Evolutionary conservation across 2,797 vertebrate genomes (phyloP).

Genomic region (Alcedo atthis): DNA sequence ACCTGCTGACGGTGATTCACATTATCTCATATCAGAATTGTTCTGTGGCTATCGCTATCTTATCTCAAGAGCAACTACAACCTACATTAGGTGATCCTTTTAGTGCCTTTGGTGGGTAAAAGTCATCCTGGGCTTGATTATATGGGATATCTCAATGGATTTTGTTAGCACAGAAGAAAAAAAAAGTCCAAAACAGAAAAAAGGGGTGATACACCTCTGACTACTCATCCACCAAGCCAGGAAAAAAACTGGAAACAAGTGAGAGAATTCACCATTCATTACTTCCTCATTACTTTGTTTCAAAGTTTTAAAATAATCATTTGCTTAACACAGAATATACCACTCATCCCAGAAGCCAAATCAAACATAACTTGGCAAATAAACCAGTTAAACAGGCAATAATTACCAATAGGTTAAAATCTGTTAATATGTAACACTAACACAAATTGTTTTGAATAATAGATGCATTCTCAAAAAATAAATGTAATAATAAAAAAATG

Average conservation of each 20-base stretch:
- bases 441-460: background rate
- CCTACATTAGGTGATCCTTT: background rate
- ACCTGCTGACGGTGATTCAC: background rate
- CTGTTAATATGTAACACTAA: background rate
- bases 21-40: slow-evolving; percentile 26
- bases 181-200: background rate
- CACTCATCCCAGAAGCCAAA: background rate
- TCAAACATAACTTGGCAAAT: background rate
- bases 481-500: background rate
- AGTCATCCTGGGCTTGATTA: background rate
- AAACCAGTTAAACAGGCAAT: background rate
- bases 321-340: background rate
- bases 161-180: background rate
- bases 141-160: background rate
- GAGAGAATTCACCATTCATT: background rate
- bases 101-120: slow-evolving; percentile 9
- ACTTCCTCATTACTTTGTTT: background rate
- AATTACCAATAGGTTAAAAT: background rate
- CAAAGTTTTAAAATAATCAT: background rate
- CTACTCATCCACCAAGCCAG: background rate
- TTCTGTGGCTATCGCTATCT: background rate
- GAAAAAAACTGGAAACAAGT: background rate
- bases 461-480: background rate
- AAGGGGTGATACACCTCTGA: background rate
- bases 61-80: background rate